Evolutionary conservation across 2,888 invertebrate genomes (phyloP).

Genomic region (Caprella mutica): DNA sequence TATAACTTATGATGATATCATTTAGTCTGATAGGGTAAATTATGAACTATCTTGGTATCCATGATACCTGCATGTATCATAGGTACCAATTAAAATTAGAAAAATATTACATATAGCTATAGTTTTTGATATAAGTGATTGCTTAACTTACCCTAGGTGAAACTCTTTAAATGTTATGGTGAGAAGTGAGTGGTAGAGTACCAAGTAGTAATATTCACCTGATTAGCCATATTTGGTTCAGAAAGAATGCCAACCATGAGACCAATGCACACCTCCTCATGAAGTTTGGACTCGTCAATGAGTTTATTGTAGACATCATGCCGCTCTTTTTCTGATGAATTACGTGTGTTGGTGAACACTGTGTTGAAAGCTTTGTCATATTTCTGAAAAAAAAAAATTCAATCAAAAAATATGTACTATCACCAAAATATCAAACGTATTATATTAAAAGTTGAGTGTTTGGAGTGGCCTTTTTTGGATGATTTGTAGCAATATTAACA

Average conservation of each 20-base stretch:
- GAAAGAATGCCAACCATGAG: conserved; percentile 76
- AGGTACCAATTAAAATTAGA: too few relatives aligned
- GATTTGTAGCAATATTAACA: background rate
- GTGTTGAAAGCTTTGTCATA: conserved; percentile 71
- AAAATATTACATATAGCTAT: conserved; percentile 8
- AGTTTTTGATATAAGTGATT: background rate
- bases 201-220: too few relatives aligned
- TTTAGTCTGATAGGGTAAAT: too few relatives aligned
- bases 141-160: conserved; percentile 47
- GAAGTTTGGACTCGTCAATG: conserved; percentile 66
- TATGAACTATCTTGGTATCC: too few relatives aligned
- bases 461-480: too few relatives aligned
- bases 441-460: too few relatives aligned
- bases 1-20: too few relatives aligned
- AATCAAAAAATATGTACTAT: too few relatives aligned
- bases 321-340: conserved; percentile 83
- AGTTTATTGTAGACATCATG: conserved; percentile 83
- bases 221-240: conserved; percentile 68
- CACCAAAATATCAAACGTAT: too few relatives aligned
- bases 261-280: conserved; percentile 87
- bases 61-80: too few relatives aligned
- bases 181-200: too few relatives aligned
- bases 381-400: conserved; percentile 51
- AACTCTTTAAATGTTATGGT: background rate
- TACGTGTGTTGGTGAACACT: conserved; percentile 63